Evolutionary conservation across 2,888 invertebrate genomes (phyloP), one percentile per base, ranked within the genome.

Genomic region (Cosmia pyralina): DNA sequence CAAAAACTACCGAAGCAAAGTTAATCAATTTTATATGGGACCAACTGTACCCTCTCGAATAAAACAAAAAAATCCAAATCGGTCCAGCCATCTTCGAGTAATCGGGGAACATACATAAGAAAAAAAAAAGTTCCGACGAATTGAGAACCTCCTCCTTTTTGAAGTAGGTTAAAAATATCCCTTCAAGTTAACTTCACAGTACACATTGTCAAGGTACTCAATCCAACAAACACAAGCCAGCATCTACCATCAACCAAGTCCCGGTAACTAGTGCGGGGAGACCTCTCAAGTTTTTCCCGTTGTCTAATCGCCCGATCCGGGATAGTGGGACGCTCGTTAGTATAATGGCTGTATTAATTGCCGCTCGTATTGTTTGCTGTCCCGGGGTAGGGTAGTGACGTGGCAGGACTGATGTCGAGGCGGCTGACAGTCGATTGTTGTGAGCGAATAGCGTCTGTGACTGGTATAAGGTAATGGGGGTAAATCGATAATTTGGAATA

Each of bases 261-360:
- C 64, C 72, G 17, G 28, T 28, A 28, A 28, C 28, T 77, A 68
- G 65, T 73, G 62, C 67, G 76, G 73, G 76, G 73, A 71, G 72
- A 78, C 55, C 81, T 81, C 81, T 88, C 85, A 85, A 88, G 88
- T 89, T 90, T 92, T 89, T 91, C 90, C 88, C 88, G 89, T 86
- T 88, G 88, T 88, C 88, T 88, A 88, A 90, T 89, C 88, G 88
- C 82, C 88, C 84, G 89, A 89, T 88, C 89, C 85, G 75, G 85
- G 86, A 85, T 83, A 88, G 88, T 89, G 88, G 90, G 86, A 83
- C 80, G 87, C 87, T 91, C 91, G 91, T 92, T 92, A 90, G 91
- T 90, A 91, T 94, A 94, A 94, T 93, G 92, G 91, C 86, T 82
- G 93, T 92, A 94, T 94, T 94, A 93, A 93, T 93, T 93, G 93